phyloP scores from a whole-genome alignment of 1,140 invertebrate species.

The silkworm (Bombyx mori) region ASM3026992v2 NC_085110.1:10432001-10432500 shows the following conservation, averaged over 20 bases:
- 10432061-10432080: conserved; percentile 98
- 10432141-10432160: conserved; percentile 86
- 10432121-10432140: conserved; percentile 85
- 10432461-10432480: too few species aligned
- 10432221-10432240: conserved; percentile 82
- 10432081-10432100: conserved; percentile 96
- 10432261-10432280: too few species aligned
- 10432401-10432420: too few species aligned
- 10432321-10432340: too few species aligned
- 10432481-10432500: too few species aligned
- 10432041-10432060: conserved; percentile 84
- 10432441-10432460: too few species aligned
- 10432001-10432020: background rate
- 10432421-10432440: too few species aligned
- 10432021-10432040: background rate
- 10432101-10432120: conserved; percentile 98
- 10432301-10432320: too few species aligned
- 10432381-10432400: too few species aligned
- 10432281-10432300: too few species aligned
- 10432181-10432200: conserved; percentile 97
- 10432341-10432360: too few species aligned
- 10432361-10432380: too few species aligned
- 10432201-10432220: conserved; percentile 94
- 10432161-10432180: conserved; percentile 97
- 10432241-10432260: background rate